These are phyloP conservation scores for Pterobdella sp. DNA, from an alignment of 2,888 invertebrate species.

Conservation along the genomic window DNA sequence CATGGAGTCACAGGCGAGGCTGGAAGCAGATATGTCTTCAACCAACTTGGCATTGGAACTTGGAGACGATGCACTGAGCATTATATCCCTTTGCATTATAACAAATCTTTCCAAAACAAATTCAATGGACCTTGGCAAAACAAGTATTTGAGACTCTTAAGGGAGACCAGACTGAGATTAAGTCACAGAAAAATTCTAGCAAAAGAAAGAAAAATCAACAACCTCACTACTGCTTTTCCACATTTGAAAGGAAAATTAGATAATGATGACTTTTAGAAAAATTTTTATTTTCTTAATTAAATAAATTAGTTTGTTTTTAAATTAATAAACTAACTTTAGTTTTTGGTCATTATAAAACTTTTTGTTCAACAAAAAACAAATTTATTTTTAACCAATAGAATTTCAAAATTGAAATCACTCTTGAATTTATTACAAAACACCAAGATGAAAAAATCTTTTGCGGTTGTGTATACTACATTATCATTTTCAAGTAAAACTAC, in stretches of 20 bases:
- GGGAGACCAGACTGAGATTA: constrained; percentile 32
- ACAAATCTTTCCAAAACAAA: constrained; percentile 21
- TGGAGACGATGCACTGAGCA: constrained; percentile 33
- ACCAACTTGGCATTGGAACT: constrained; percentile 36
- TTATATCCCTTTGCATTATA: constrained; percentile 30
- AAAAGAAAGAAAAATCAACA: background rate
- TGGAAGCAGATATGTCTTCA: constrained; percentile 29
- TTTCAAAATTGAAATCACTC: background rate
- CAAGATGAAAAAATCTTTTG: background rate
- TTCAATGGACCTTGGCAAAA: constrained; percentile 34
- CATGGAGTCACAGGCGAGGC: constrained; percentile 41
- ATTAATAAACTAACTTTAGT: background rate
- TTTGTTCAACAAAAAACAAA: background rate
- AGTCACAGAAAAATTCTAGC: background rate
- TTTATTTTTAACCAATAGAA: background rate
- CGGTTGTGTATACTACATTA: background rate
- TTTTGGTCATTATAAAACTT: background rate
- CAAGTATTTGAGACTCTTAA: constrained; percentile 31
- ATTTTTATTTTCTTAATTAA: background rate
- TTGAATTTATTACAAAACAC: background rate
- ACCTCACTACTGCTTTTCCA: constrained; percentile 29
- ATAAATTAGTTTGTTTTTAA: background rate
- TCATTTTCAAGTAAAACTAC: too few relatives aligned
- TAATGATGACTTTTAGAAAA: constrained; percentile 10
- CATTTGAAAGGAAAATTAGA: constrained; percentile 27